A percentile compares a stretch with the other conserved stretches of the same genome.
phyloP scores from a whole-genome alignment of 2,797 vertebrate species.

The Acipenser ruthenus region DNA sequence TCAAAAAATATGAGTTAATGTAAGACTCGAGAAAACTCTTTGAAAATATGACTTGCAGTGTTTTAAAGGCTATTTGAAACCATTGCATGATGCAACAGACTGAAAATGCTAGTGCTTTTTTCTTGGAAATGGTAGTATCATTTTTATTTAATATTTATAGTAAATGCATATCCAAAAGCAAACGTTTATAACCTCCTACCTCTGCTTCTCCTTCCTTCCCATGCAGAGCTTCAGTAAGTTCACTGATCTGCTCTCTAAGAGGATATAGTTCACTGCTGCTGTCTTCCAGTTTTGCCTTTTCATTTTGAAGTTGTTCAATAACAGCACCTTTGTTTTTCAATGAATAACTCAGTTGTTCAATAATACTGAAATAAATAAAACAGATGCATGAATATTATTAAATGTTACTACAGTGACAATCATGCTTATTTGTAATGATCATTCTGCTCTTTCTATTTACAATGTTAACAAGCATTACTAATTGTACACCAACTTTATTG shows the following conservation, averaged over 20 bases:
- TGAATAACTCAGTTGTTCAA: constrained; percentile 67
- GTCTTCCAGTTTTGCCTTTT: constrained; percentile 32
- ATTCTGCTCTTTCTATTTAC: too few species aligned
- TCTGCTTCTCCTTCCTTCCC: constrained; percentile 61
- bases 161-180: too few species aligned
- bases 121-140: too few species aligned
- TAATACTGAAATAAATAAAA: constrained; percentile 56
- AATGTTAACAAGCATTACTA: too few species aligned
- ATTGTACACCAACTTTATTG: too few species aligned
- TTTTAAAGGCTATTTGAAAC: background rate
- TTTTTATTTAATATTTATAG: too few species aligned
- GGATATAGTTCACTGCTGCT: constrained; percentile 14
- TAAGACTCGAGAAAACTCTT: too few species aligned
- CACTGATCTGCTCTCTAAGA: constrained; percentile 42
- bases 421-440: too few species aligned
- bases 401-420: too few species aligned
- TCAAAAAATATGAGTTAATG: too few species aligned
- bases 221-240: constrained; percentile 51
- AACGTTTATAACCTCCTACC: constrained; percentile 32
- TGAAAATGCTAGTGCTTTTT: background rate
- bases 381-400: background rate
- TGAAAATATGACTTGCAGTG: background rate
- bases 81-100: background rate
- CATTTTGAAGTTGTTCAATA: constrained; percentile 58
- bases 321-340: constrained; percentile 69